Conservation (phyloP, 2,113 vertebrate species). For the Thomomys bottae region DNA sequence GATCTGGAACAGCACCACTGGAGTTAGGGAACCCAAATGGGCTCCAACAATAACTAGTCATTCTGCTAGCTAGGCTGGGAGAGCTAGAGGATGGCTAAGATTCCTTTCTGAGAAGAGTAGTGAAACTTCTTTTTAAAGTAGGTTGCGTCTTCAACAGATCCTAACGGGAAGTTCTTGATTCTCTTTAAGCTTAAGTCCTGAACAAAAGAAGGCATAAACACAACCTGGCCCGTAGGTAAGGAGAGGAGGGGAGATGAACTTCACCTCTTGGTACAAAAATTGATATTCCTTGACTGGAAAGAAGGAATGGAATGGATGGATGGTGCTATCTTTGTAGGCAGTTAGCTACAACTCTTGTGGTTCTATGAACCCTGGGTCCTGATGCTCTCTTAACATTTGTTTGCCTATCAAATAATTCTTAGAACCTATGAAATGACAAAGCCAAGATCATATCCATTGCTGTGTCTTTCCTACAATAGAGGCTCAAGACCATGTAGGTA, state of each 20-base stretch:
- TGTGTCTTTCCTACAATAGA: not conserved
- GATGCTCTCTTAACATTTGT: not conserved
- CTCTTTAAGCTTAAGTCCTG: not conserved
- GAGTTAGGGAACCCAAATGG: not conserved
- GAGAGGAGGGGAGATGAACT: not conserved
- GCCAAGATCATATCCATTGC: not conserved
- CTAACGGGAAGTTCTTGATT: not conserved
- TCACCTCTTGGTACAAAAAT: not conserved
- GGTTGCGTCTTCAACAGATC: not conserved
- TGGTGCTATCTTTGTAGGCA: not conserved
- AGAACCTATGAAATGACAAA: conserved; percentile 11
- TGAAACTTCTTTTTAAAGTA: not conserved
- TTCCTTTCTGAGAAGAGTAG: not conserved
- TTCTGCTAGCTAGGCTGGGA: not conserved
- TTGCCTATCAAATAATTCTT: not conserved
- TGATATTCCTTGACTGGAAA: not conserved
- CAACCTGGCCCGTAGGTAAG: not conserved
- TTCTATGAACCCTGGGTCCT: not conserved
- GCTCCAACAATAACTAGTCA: not conserved
- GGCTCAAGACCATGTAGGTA: not conserved
- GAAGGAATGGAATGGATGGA: not conserved
- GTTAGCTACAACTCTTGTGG: not conserved
- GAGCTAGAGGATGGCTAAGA: not conserved
- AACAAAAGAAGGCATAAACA: not conserved
- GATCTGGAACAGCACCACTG: not conserved